Percentiles rank a stretch among this genome's conserved stretches.
Conservation (phyloP, 1,140 invertebrate genomes). For the Pantala flavescens region DNA sequence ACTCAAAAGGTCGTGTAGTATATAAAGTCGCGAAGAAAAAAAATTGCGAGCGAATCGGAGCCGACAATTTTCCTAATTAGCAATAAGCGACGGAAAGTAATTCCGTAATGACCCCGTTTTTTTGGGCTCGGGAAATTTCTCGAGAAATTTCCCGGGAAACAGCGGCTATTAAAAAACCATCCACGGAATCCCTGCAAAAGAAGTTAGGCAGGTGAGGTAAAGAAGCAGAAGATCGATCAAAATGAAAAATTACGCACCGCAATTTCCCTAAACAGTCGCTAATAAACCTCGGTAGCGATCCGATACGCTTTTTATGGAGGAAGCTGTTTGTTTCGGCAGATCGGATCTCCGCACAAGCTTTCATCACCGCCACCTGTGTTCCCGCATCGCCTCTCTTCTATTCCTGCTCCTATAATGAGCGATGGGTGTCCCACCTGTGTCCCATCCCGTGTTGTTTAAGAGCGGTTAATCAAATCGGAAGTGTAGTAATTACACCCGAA, state of each 20-base stretch:
- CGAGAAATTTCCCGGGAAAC: too few species aligned
- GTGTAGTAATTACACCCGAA: neutral
- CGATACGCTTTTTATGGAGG: neutral
- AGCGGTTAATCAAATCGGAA: neutral
- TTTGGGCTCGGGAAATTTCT: too few species aligned
- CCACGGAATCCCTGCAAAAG: neutral
- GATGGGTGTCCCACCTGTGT: neutral
- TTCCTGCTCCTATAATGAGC: neutral
- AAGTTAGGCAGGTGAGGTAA: neutral
- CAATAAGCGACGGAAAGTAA: too few species aligned
- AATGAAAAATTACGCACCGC: neutral
- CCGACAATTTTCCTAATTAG: too few species aligned
- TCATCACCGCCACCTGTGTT: neutral
- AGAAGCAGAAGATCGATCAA: neutral
- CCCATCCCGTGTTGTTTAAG: neutral
- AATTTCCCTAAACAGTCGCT: neutral
- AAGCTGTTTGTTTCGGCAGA: neutral
- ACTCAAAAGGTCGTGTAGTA: too few species aligned
- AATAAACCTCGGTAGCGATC: neutral
- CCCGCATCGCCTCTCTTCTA: neutral
- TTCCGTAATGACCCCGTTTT: too few species aligned
- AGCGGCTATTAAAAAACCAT: too few species aligned
- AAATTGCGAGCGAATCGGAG: too few species aligned
- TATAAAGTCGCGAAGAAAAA: too few species aligned
- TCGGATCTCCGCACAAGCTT: neutral